Conservation (phyloP, 2,888 invertebrate genomes). For the Xestia ashworthii region DNA sequence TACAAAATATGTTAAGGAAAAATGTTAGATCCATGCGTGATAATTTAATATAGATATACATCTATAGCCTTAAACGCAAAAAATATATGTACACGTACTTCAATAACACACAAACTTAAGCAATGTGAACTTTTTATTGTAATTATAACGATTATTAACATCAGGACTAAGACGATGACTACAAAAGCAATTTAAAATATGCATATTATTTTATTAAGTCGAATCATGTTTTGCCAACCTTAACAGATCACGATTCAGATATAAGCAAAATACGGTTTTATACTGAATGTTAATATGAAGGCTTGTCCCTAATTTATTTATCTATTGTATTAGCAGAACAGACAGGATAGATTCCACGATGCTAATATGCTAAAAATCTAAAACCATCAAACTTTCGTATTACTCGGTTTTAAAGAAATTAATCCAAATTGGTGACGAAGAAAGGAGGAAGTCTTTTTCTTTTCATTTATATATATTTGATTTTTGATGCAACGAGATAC, state of each 20-base stretch:
- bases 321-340: slow-evolving; percentile 78
- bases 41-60: not conserved
- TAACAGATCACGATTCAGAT: slow-evolving; percentile 77
- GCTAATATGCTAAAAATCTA: slow-evolving; percentile 17
- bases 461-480: not conserved
- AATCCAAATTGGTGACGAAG: not conserved
- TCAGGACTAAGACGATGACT: slow-evolving; percentile 21
- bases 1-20: not conserved
- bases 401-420: not conserved
- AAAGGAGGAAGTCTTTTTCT: not conserved
- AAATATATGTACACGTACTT: not conserved
- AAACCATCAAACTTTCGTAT: not conserved
- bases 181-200: slow-evolving; percentile 51
- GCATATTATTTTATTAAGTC: slow-evolving; percentile 70
- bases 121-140: not conserved
- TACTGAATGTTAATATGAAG: slow-evolving; percentile 79
- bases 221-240: slow-evolving; percentile 81
- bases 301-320: slow-evolving; percentile 83
- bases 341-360: slow-evolving; percentile 34
- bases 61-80: not conserved
- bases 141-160: slow-evolving; percentile 15
- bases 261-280: slow-evolving; percentile 78
- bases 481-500: not conserved
- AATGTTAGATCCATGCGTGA: not conserved
- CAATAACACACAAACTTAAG: not conserved